Conservation (phyloP, 2,113 vertebrate genomes). For the Misgurnus anguillicaudatus region DNA sequence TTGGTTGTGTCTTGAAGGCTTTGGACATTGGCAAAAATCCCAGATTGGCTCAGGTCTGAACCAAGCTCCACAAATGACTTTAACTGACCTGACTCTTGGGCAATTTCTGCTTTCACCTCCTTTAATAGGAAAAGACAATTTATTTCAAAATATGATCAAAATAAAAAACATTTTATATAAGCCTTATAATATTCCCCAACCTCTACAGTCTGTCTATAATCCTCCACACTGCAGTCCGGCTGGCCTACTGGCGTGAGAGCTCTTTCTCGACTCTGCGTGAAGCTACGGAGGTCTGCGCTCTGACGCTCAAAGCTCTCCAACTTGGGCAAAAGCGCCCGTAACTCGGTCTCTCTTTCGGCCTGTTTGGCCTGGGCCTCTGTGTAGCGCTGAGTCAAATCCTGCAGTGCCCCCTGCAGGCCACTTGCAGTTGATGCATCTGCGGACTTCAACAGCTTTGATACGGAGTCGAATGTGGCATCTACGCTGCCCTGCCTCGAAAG, state of each 20-base stretch:
- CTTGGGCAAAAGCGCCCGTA: slow-evolving; percentile 84
- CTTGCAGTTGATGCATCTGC: slow-evolving; percentile 81
- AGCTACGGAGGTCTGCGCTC: slow-evolving; percentile 78
- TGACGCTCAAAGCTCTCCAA: slow-evolving; percentile 90
- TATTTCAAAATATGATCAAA: no score
- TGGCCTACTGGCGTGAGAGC: slow-evolving; percentile 82
- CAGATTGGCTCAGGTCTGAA: slow-evolving; percentile 76
- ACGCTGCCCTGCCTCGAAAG: slow-evolving; percentile 88
- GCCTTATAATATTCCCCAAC: slow-evolving; percentile 67
- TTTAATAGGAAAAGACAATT: slow-evolving; percentile 58
- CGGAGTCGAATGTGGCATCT: slow-evolving; percentile 87
- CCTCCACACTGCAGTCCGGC: slow-evolving; percentile 83
- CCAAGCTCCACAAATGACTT: slow-evolving; percentile 80
- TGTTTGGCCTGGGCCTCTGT: slow-evolving; percentile 79
- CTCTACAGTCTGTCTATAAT: slow-evolving; percentile 89
- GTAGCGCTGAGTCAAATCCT: slow-evolving; percentile 76
- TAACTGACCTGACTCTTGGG: slow-evolving; percentile 83
- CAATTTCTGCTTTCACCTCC: slow-evolving; percentile 87
- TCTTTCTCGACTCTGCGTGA: slow-evolving; percentile 79
- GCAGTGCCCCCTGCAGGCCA: slow-evolving; percentile 81
- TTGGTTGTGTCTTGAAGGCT: slow-evolving; percentile 80
- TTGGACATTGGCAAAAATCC: slow-evolving; percentile 71
- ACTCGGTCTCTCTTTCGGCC: slow-evolving; percentile 75
- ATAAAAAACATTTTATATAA: background rate
- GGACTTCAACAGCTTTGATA: slow-evolving; percentile 82